Evolutionary conservation across 2,888 invertebrate genomes (phyloP).

Genomic region (Polydrusus tereticollis): DNA sequence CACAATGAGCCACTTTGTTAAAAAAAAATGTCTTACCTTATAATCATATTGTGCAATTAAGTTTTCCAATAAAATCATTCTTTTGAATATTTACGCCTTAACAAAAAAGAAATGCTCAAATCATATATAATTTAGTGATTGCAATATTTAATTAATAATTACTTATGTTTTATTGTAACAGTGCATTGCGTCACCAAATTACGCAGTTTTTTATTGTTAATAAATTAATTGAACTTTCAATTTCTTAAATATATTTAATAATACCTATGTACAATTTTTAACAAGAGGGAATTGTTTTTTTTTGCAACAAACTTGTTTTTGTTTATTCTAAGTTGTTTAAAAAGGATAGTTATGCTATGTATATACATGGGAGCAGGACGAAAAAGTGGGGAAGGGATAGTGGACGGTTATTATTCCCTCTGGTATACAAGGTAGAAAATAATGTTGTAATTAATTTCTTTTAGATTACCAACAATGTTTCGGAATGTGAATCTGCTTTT

Average conservation of each 20-base stretch:
- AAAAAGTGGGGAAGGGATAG: too few species aligned
- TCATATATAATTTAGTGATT: not conserved
- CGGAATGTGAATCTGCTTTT: too few species aligned
- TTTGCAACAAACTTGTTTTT: too few species aligned
- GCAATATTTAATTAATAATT: not conserved
- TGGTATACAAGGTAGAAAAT: too few species aligned
- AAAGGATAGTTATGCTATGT: too few species aligned
- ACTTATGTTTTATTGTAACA: not conserved
- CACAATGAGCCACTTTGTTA: not conserved
- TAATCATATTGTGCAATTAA: not conserved
- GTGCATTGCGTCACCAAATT: not conserved
- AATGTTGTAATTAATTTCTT: too few species aligned
- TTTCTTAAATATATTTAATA: not conserved
- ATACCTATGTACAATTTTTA: too few species aligned
- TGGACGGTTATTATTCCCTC: too few species aligned
- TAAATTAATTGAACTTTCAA: not conserved
- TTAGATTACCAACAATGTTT: too few species aligned
- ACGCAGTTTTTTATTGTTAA: not conserved
- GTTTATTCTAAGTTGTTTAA: too few species aligned
- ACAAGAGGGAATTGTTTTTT: too few species aligned
- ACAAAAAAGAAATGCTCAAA: constrained; percentile 2
- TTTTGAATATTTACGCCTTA: not conserved
- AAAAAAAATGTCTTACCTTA: not conserved
- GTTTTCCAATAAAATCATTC: not conserved
- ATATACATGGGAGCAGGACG: too few species aligned